Evolutionary conservation across 2,888 invertebrate genomes (phyloP), one percentile per base, ranked within the genome.

Genomic region (Caradrina clavipalpis): DNA sequence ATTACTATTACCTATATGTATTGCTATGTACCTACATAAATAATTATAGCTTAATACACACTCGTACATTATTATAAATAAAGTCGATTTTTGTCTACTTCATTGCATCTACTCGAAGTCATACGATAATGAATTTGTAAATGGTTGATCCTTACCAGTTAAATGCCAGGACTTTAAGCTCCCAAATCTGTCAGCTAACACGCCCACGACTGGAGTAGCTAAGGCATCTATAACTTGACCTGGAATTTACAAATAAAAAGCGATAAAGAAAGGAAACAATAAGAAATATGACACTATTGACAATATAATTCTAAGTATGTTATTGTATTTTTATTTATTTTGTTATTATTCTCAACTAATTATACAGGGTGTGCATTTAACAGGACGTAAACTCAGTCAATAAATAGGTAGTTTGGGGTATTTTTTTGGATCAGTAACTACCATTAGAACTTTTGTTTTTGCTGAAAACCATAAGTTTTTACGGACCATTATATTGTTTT

Each of bases 201-300:
- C 94, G 0, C 99, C 99, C 61, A 98, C 98, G 53, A 98, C 94
- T 19, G 99, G 98, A 21, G 99, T 99, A 17, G 98, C 97, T 54
- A 99, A 79, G 3, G 98, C 99, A 95, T 99, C 99, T 60, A 98
- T 97, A 3, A 99, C 95, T 96, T 98, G 97, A 42, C 97, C 99
- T 96, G 97, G 78, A 95, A 82, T 69, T 65, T 17, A 64, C 42
- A 60, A 58, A 56, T 11, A 22, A 55, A 53, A 19, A 35, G 31
- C 31, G 21, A 57, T 51, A 47, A n/a, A 35, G 17, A 58, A 54
- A 26, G 35, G 22, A 17, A 49, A 61, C 26, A 39, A 55, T 55
- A 55, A n/a, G 5, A 55, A 50, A 7, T 10, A 8, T n/a, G n/a
- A 7, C n/a, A n/a, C 1, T 45, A 17, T 45, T 3, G 17, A 2